Evolutionary conservation across 2,888 invertebrate genomes (phyloP).

Genomic region (Sepiola atlantica): DNA sequence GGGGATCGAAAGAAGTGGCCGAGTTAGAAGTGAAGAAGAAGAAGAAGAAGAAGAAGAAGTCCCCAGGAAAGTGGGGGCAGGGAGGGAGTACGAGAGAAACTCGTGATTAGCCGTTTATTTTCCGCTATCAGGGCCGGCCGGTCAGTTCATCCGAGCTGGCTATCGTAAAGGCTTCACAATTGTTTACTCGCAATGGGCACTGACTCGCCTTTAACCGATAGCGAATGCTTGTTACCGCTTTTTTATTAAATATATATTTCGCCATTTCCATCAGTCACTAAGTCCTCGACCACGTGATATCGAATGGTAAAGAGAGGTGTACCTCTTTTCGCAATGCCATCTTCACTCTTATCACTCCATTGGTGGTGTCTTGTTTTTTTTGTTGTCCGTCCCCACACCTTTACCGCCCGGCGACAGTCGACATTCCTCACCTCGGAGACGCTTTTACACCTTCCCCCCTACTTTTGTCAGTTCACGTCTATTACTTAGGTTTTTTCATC

Average conservation of each 20-base stretch:
- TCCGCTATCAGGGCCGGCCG: conserved; percentile 32
- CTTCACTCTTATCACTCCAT: too few species aligned
- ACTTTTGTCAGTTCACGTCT: neutral
- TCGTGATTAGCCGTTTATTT: neutral
- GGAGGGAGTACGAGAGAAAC: too few species aligned
- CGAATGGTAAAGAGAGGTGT: neutral
- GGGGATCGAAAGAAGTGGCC: too few species aligned
- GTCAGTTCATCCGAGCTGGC: neutral
- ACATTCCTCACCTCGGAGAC: too few species aligned
- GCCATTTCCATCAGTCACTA: conserved; percentile 32
- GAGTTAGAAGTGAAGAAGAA: too few species aligned
- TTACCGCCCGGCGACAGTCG: neutral
- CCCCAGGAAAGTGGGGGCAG: neutral
- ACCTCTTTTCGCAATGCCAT: too few species aligned
- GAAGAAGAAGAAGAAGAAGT: too few species aligned
- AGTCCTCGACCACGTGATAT: conserved; percentile 32
- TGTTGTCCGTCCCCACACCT: neutral
- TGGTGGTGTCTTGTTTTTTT: too few species aligned
- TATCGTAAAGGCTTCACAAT: conserved; percentile 15
- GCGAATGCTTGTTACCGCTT: neutral
- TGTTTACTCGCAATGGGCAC: neutral
- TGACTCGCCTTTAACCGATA: neutral
- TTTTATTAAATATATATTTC: conserved; percentile 14
- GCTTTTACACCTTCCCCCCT: neutral
- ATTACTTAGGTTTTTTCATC: neutral